Conservation (phyloP, 1,140 invertebrate genomes). For the Magallana gigas region DNA sequence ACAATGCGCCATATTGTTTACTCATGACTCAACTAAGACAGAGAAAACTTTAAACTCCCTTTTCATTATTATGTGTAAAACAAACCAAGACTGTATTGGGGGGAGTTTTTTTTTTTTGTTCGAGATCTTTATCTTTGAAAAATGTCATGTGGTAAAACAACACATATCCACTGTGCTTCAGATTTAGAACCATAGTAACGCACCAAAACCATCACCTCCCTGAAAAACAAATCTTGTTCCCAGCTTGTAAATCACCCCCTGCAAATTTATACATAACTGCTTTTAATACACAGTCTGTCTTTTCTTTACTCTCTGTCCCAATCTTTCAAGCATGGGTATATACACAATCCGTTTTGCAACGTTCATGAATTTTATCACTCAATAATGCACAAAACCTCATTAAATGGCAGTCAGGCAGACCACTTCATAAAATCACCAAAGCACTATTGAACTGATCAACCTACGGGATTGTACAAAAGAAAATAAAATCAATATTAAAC, state of each 20-base stretch:
- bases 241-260: not conserved
- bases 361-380: not conserved
- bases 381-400: conserved; percentile 13
- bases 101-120: not conserved
- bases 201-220: not conserved
- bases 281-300: too few relatives aligned
- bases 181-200: not conserved
- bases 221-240: not conserved
- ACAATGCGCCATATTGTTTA: not conserved
- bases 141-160: conserved; percentile 12
- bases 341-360: not conserved
- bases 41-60: not conserved
- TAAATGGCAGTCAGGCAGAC: not conserved
- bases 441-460: not conserved
- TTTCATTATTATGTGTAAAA: conserved; percentile 35
- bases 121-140: conserved; percentile 25
- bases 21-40: not conserved
- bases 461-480: not conserved
- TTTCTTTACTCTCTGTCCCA: not conserved
- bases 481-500: conserved; percentile 6
- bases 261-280: too few relatives aligned
- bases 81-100: conserved; percentile 1
- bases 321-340: not conserved
- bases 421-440: not conserved
- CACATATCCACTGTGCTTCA: not conserved